These are phyloP conservation scores for Peromyscus californicus DNA, from an alignment of 2,113 vertebrate species.

Conservation along the genomic window DNA sequence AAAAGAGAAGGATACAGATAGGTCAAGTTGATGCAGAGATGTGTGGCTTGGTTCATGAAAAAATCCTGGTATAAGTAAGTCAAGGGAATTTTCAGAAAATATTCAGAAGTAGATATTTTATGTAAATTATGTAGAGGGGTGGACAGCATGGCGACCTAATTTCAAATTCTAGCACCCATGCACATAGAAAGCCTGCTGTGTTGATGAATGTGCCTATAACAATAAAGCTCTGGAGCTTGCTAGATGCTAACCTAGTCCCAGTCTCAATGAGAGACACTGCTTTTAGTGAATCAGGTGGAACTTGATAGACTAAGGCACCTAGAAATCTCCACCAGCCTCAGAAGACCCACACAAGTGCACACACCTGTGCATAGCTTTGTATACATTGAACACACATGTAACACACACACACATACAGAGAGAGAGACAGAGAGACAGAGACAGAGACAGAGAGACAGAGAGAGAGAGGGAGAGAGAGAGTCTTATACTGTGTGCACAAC, in stretches of 20 bases:
- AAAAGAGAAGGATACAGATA: neutral
- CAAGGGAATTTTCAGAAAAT: constrained; percentile 8
- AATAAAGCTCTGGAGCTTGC: too few species aligned
- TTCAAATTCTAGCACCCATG: too few species aligned
- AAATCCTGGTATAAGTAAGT: neutral
- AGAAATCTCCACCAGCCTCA: neutral
- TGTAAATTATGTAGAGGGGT: neutral
- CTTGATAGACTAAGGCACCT: neutral
- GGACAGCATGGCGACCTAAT: neutral
- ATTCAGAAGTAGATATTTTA: neutral
- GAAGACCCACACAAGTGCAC: neutral
- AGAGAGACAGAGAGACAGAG: too few species aligned
- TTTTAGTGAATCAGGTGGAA: too few species aligned
- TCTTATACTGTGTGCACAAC: neutral
- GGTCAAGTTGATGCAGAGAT: neutral
- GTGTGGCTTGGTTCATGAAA: neutral
- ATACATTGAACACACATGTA: neutral
- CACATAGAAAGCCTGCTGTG: neutral
- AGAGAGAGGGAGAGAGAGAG: too few species aligned
- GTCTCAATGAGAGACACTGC: accelerated
- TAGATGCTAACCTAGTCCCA: accelerated
- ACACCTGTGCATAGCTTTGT: neutral
- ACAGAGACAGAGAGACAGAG: too few species aligned
- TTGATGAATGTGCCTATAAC: too few species aligned
- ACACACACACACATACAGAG: neutral